Conservation (phyloP, 2,797 vertebrate genomes). For the Urocyon cinereoargenteus region DNA sequence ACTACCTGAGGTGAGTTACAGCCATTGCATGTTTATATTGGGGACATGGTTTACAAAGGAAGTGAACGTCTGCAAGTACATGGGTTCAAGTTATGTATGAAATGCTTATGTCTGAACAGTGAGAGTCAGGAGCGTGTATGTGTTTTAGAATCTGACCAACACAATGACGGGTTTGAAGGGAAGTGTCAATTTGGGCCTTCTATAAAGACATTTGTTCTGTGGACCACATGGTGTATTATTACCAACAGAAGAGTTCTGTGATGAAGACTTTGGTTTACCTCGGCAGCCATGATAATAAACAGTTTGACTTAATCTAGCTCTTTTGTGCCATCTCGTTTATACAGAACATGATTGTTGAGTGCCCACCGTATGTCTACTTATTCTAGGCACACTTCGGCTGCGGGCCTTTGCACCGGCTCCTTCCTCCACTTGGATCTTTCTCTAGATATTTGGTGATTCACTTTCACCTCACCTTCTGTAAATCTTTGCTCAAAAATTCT, state of each 20-base stretch:
- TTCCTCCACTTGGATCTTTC: not conserved
- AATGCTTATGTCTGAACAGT: not conserved
- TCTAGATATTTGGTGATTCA: not conserved
- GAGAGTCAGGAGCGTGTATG: not conserved
- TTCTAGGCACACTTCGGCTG: not conserved
- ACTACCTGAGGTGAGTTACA: not conserved
- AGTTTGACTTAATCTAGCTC: not conserved
- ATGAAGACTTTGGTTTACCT: not conserved
- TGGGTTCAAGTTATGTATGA: not conserved
- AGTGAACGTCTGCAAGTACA: not conserved
- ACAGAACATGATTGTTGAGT: not conserved
- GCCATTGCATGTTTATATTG: not conserved
- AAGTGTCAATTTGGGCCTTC: not conserved
- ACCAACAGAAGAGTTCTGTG: not conserved
- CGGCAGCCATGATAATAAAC: not conserved
- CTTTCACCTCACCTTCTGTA: not conserved
- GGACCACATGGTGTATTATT: not conserved
- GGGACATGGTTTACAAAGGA: not conserved
- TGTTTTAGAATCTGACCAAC: not conserved
- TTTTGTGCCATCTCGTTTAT: not conserved
- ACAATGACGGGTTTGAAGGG: not conserved
- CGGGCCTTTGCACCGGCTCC: not conserved
- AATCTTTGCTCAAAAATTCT: not conserved
- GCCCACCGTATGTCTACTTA: not conserved
- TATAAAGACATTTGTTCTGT: not conserved